These are phyloP conservation scores for Phortica magna DNA, from an alignment of 2,888 invertebrate species.

Conservation along the genomic window DNA sequence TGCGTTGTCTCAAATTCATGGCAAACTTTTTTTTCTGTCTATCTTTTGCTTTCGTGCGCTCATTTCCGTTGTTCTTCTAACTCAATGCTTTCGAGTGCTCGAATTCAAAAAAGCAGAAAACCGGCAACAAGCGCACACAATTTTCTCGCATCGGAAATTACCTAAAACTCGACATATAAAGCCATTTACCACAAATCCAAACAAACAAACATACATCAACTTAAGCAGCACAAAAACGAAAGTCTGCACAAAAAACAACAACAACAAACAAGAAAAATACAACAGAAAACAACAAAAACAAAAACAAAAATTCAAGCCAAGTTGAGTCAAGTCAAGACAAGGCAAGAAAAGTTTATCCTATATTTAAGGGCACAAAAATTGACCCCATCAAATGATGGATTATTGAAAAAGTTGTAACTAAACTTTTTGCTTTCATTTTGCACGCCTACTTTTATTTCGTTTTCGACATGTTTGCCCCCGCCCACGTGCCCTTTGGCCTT, in stretches of 20 bases:
- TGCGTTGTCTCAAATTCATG: neutral
- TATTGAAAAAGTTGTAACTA: conserved; percentile 40
- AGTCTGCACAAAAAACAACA: neutral
- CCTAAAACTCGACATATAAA: conserved; percentile 12
- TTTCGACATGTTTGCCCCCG: neutral
- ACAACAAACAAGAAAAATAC: neutral
- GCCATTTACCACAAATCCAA: conserved; percentile 28
- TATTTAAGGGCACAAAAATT: conserved; percentile 29
- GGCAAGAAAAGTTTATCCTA: neutral
- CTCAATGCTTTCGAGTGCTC: conserved; percentile 18
- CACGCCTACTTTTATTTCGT: conserved; percentile 13
- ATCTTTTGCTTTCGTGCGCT: neutral
- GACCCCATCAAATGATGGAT: conserved; percentile 39
- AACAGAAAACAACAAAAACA: neutral
- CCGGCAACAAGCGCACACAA: conserved; percentile 14
- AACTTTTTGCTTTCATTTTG: conserved; percentile 33
- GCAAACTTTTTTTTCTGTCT: neutral
- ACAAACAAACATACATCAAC: neutral
- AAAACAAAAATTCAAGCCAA: neutral
- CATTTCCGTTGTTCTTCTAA: conserved; percentile 2
- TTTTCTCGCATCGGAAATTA: conserved; percentile 1
- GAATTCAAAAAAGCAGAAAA: conserved; percentile 24
- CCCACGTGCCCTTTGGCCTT: neutral
- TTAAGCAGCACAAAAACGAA: conserved; percentile 2
- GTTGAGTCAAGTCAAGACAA: neutral